Percentiles rank a stretch among this genome's conserved stretches.
phyloP scores from a whole-genome alignment of 1,140 invertebrate species.

The Drosophila arizonae region DNA sequence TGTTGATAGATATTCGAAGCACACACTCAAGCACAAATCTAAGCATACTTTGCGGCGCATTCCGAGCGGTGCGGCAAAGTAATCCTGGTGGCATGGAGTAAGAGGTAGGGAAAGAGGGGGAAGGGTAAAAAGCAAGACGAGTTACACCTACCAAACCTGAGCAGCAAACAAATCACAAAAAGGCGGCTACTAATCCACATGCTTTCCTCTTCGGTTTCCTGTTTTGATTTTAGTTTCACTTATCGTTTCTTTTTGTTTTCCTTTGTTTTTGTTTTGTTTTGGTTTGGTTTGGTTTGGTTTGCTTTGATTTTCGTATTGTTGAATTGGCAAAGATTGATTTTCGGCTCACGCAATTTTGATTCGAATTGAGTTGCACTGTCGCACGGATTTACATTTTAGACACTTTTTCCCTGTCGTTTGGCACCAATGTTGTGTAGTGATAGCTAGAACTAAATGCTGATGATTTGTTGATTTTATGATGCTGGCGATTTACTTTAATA shows the following conservation, averaged over 20 bases:
- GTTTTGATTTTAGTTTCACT: constrained; percentile 63
- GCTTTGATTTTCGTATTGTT: constrained; percentile 43
- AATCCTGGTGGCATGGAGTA: constrained; percentile 28
- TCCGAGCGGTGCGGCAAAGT: constrained; percentile 34
- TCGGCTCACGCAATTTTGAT: constrained; percentile 35
- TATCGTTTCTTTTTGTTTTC: constrained; percentile 9
- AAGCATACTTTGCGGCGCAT: constrained; percentile 64
- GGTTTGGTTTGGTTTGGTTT: background rate
- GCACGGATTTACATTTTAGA: constrained; percentile 42
- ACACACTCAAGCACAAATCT: constrained; percentile 36
- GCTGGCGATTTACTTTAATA: constrained; percentile 9
- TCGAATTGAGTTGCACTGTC: constrained; percentile 12
- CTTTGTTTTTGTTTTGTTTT: constrained; percentile 20
- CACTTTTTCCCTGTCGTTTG: constrained; percentile 39
- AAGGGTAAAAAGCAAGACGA: background rate
- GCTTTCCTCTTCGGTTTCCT: constrained; percentile 61
- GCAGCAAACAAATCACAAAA: constrained; percentile 77
- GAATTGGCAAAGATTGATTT: constrained; percentile 9
- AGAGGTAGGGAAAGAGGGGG: background rate
- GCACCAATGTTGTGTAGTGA: constrained; percentile 50
- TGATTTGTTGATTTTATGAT: constrained; percentile 49
- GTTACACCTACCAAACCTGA: constrained; percentile 72
- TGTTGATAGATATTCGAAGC: constrained; percentile 59
- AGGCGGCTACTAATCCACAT: constrained; percentile 80
- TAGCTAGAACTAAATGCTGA: constrained; percentile 11